A percentile compares a stretch with the other conserved stretches of the same genome.
phyloP scores from a whole-genome alignment of 2,888 invertebrate genomes.

The Erebia ligea region DNA sequence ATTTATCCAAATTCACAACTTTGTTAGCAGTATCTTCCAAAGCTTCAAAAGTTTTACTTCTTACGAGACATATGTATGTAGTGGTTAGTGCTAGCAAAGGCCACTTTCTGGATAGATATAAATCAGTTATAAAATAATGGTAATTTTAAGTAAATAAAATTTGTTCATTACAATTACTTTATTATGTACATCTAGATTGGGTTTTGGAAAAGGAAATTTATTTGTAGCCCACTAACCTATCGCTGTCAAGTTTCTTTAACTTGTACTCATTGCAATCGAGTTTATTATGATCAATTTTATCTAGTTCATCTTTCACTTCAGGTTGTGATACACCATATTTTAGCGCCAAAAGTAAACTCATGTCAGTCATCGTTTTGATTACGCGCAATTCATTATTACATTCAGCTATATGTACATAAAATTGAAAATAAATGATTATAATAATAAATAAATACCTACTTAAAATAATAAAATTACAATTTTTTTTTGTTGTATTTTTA shows the following conservation, averaged over 20 bases:
- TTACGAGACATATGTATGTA: conserved; percentile 52
- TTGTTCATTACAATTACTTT: background rate
- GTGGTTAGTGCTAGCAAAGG: conserved; percentile 45
- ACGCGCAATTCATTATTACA: conserved; percentile 52
- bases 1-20: conserved; percentile 41
- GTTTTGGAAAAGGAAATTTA: background rate
- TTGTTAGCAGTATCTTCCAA: conserved; percentile 44
- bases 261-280: conserved; percentile 47
- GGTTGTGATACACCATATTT: conserved; percentile 47
- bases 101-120: conserved; percentile 47
- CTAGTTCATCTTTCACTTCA: conserved; percentile 45
- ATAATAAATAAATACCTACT: too few species aligned
- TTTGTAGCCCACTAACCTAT: conserved; percentile 43
- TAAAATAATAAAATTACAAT: too few species aligned
- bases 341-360: conserved; percentile 42
- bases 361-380: conserved; percentile 46
- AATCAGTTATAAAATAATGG: background rate
- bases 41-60: conserved; percentile 45
- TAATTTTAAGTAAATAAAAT: background rate
- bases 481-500: too few species aligned
- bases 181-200: too few species aligned
- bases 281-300: conserved; percentile 42
- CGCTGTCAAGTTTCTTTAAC: conserved; percentile 49
- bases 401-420: conserved; percentile 40
- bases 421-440: background rate